These are phyloP conservation scores for Pleuronectes platessa DNA, from an alignment of 2,113 vertebrate genomes.

Conservation along the genomic window DNA sequence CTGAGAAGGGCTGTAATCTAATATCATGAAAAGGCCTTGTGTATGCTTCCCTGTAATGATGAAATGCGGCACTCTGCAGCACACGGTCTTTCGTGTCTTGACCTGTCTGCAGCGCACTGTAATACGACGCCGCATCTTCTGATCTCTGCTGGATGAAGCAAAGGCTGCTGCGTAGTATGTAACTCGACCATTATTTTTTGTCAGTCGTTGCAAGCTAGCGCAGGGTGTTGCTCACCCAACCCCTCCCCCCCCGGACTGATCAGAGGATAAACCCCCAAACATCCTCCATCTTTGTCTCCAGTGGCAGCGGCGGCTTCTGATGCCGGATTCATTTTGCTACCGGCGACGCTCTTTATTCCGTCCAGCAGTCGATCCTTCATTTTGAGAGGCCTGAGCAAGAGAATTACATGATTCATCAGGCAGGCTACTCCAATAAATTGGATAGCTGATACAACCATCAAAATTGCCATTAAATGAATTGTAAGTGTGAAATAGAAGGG, in stretches of 20 bases:
- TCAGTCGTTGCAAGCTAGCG: constrained; percentile 44
- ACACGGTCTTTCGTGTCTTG: constrained; percentile 55
- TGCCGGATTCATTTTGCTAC: constrained; percentile 67
- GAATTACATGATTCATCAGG: constrained; percentile 81
- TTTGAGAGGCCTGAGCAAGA: constrained; percentile 74
- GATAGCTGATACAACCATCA: constrained; percentile 79
- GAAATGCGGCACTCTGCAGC: constrained; percentile 66
- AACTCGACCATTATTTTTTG: constrained; percentile 56
- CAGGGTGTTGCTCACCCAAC: neutral
- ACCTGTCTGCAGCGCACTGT: constrained; percentile 66
- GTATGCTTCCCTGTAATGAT: constrained; percentile 62
- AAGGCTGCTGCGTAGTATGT: constrained; percentile 54
- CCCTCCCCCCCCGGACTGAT: constrained; percentile 12
- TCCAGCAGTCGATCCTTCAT: constrained; percentile 77
- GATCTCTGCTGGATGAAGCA: constrained; percentile 58
- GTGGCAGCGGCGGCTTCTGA: constrained; percentile 39
- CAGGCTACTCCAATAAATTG: constrained; percentile 79
- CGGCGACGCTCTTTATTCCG: constrained; percentile 64
- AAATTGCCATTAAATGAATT: constrained; percentile 80
- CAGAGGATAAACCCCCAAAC: constrained; percentile 40
- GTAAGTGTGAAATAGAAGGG: constrained; percentile 78
- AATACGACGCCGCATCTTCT: constrained; percentile 64
- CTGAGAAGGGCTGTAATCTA: constrained; percentile 72
- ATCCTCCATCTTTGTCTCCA: constrained; percentile 25
- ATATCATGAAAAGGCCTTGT: constrained; percentile 69